Evolutionary conservation across 2,113 vertebrate genomes (phyloP).

Genomic region (Vulpes ferrilata): DNA sequence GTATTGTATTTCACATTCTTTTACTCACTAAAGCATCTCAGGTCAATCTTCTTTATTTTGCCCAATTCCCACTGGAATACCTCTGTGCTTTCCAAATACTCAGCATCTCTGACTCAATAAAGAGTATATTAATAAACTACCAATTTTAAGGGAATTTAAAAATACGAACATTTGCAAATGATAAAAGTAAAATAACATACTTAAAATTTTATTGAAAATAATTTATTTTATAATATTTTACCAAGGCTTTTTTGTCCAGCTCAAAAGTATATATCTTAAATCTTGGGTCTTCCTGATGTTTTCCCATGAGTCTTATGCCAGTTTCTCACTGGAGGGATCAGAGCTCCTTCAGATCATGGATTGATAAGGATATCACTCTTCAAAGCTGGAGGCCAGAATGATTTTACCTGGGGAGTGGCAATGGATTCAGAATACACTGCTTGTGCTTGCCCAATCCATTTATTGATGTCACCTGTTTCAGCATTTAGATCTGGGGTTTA

Average conservation of each 20-base stretch:
- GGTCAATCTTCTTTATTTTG: background rate
- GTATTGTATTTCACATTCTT: conserved; percentile 61
- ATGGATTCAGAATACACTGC: background rate
- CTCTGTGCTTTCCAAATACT: background rate
- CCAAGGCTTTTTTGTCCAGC: background rate
- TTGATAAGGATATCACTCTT: background rate
- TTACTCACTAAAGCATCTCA: background rate
- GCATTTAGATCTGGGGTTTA: background rate
- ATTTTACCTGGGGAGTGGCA: background rate
- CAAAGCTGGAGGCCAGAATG: background rate
- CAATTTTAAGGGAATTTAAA: conserved; percentile 29
- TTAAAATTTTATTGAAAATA: background rate
- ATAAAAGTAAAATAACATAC: background rate
- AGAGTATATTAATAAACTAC: background rate
- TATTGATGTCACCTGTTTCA: background rate
- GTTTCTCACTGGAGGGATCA: background rate
- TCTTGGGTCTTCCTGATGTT: background rate
- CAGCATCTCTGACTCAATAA: background rate
- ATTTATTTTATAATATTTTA: conserved; percentile 23
- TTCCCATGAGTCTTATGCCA: fast-evolving
- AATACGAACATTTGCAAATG: background rate
- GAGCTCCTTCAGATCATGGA: background rate
- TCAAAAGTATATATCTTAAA: background rate
- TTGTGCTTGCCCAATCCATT: background rate
- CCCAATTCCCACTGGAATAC: background rate